Evolutionary conservation across 2,888 invertebrate genomes (phyloP).

Genomic region (Colletes collaris): DNA sequence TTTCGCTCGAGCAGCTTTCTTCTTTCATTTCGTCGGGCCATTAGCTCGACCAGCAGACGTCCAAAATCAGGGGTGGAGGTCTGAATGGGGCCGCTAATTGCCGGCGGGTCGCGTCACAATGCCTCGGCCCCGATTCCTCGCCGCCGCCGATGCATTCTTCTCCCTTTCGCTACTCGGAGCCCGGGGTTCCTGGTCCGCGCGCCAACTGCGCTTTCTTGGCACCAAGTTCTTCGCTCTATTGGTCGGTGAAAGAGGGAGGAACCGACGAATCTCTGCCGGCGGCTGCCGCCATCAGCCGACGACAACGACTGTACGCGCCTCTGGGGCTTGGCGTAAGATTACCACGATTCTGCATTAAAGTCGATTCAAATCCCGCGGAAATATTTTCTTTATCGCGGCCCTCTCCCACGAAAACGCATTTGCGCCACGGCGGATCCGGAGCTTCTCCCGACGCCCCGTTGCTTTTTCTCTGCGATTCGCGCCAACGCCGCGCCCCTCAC

Average conservation of each 20-base stretch:
- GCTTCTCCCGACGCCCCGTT: background rate
- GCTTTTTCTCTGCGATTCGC: background rate
- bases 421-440: background rate
- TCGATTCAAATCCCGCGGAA: conserved; percentile 54
- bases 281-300: conserved; percentile 12
- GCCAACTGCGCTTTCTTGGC: conserved; percentile 61
- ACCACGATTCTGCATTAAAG: conserved; percentile 63
- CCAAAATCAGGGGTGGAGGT: conserved; percentile 54
- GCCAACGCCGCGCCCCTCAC: too few species aligned
- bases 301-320: conserved; percentile 24
- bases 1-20: conserved; percentile 33
- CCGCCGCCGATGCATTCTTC: conserved; percentile 53
- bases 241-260: conserved; percentile 31
- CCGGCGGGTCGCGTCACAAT: conserved; percentile 70
- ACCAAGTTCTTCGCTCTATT: conserved; percentile 49
- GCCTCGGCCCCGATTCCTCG: conserved; percentile 65
- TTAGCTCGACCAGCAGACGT: conserved; percentile 46
- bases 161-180: conserved; percentile 41
- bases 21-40: conserved; percentile 49
- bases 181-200: conserved; percentile 6
- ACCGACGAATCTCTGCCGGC: conserved; percentile 29
- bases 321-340: conserved; percentile 51
- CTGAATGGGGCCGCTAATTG: conserved; percentile 72
- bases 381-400: conserved; percentile 58
- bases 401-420: background rate